Base-by-base conservation (phyloP, 2,113 vertebrate genomes). In the Polypterus bichir region DNA sequence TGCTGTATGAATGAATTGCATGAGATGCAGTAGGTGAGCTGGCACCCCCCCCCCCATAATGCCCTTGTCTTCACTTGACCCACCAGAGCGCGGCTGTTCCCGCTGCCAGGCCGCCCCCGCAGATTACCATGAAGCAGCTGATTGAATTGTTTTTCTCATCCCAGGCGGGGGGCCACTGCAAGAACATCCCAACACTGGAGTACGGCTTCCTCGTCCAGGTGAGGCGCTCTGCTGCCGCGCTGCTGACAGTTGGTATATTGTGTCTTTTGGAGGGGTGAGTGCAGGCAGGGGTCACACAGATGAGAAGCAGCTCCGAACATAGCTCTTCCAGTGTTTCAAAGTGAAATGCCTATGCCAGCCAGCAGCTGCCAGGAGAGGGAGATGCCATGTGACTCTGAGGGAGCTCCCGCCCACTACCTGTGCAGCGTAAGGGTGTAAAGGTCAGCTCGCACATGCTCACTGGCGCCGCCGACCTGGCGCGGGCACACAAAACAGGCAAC, bases 181-280 rank as follows among this genome's bases (percentile, higher is more conserved):
- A 98, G 85, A 98, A 94, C 69, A 84, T 97, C 72, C 96, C 96
- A 57, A 99, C 94, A 7, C 80, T 99, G 89, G 96, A 99, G 74
- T 97, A 97, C 4, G 96, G 95, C 74, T 99, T 99, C 79, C 89
- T 99, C 9, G 96, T 98, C 66, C 95, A 98, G 92, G 94, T 96
- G 81, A 68, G 67, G 76, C 47, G 10, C 3, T 44, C 27, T 57
- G 27, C 27, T 57, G 9, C 5, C 46, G 27, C 44, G 2, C 9
- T 57, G 56, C 56, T 44, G 27, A 27, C 27, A 1, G 27, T 27
- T 27, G 27, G 27, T 27, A 27, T 27, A 27, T 1, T 27, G 27
- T 27, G 27, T 27, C 27, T 27, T 27, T 27, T 27, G 27, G 27
- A 27, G 27, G 27, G 27, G 27, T 27, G 27, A 27, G 27, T 27